Evolutionary conservation across 2,113 vertebrate genomes (phyloP).

Genomic region (Chitala chitala): DNA sequence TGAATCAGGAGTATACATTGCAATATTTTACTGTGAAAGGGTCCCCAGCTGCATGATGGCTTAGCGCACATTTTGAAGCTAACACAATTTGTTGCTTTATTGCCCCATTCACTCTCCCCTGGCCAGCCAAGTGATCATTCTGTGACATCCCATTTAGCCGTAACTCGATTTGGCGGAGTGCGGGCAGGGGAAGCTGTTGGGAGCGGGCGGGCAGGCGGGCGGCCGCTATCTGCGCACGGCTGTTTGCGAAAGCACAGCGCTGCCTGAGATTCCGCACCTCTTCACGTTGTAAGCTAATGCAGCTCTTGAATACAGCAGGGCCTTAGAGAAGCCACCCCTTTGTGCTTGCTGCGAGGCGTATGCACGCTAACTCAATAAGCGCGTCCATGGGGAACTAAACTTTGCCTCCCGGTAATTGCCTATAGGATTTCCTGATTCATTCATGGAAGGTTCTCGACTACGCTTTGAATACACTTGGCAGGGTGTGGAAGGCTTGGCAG

Average conservation of each 20-base stretch:
- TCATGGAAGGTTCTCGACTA: background rate
- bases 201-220: too few species aligned
- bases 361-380: background rate
- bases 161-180: constrained; percentile 11
- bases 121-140: background rate
- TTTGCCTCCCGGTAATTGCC: background rate
- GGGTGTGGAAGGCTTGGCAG: background rate
- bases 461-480: background rate
- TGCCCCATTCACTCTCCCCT: background rate
- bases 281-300: background rate
- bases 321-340: background rate
- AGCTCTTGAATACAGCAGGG: background rate
- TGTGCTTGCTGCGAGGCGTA: background rate
- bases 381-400: background rate
- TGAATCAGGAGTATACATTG: background rate
- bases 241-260: background rate
- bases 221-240: background rate
- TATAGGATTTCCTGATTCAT: background rate
- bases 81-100: background rate
- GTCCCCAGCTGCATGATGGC: background rate
- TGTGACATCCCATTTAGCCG: constrained; percentile 9
- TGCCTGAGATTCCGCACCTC: background rate
- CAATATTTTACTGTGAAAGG: background rate
- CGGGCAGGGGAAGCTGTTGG: background rate
- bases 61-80: background rate